Evolutionary conservation across 2,797 vertebrate species (phyloP), one percentile per base, ranked within the genome.

Genomic region (Chiloscyllium punctatum): DNA sequence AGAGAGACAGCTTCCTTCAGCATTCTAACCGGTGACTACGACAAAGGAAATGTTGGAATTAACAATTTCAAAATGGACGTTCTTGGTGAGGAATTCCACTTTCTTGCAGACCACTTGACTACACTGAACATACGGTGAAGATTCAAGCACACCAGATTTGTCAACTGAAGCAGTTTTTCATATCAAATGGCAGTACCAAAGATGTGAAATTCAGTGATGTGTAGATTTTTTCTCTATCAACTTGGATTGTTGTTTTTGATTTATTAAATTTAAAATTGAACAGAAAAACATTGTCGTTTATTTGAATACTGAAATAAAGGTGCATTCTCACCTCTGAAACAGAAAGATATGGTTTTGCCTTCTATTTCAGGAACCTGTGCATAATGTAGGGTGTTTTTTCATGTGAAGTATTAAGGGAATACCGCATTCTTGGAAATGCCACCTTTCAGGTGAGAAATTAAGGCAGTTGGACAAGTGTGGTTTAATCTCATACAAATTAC

Each of bases 1-100:
- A 98, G 96, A 96, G 97, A 96, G 95, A 97, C 0, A 95, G 11
- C 66, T 11, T 66, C 30, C 51, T 95, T 16, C 71, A 95, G 71
- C 27, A 53, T 77, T 77, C 69, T 72, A 53, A 95, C 71, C 53
- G 71, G 48, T 77, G 48, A 95, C 48, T 5, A 77, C 16, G 71
- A 30, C 42, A 42, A 15, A 37, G 62, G 15, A 37, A 37, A 51
- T 53, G 11, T 62, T 48, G 48, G 37, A n/a, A 16, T 94, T 48
- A 74, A 33, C 51, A 66, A 4, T 91, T n/a, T 91, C 27, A 62
- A 91, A 66, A 57, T 62, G 27, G 30, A 91, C 1, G 6, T 16
- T 57, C 62, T 66, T n/a, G 37, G 79, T 18, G 79, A 5, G 79
- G 51, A 88, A 88, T 79, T 21, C 48, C 87, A 62, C 6, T 53